These are phyloP conservation scores for Tenthredo mesomela DNA, from an alignment of 2,888 invertebrate species.

Conservation along the genomic window DNA sequence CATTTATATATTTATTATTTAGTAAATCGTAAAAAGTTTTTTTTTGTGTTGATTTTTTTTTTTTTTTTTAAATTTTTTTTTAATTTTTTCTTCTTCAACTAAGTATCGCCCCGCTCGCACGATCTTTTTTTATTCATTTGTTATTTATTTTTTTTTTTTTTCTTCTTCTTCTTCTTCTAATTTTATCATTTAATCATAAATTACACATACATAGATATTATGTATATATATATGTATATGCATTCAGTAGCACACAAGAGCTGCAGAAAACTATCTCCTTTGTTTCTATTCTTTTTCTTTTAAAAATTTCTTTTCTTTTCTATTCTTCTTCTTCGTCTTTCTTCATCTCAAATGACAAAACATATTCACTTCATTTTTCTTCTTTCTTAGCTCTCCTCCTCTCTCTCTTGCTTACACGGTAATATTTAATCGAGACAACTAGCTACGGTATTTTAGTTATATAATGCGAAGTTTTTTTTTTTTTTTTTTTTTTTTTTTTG, in stretches of 20 bases:
- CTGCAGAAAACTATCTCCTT: neutral
- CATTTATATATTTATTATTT: neutral
- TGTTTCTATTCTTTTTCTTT: neutral
- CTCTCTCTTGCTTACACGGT: neutral
- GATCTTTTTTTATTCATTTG: too few relatives aligned
- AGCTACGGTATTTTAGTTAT: neutral
- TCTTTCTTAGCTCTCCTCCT: too few relatives aligned
- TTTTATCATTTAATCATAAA: neutral
- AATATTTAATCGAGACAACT: neutral
- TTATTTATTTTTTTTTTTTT: neutral
- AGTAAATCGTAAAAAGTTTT: slow-evolving; percentile 14
- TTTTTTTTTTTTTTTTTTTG: too few relatives aligned
- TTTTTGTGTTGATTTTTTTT: neutral
- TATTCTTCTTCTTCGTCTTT: too few relatives aligned
- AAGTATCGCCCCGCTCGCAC: neutral
- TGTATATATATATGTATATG: too few relatives aligned
- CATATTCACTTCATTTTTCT: too few relatives aligned
- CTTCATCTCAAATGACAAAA: neutral
- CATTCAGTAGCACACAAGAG: neutral
- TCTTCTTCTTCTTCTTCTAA: neutral
- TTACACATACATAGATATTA: neutral
- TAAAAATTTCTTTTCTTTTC: too few relatives aligned
- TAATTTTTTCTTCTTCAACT: neutral
- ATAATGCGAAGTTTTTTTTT: too few relatives aligned
- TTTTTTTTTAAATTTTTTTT: neutral